Evolutionary conservation across 2,888 invertebrate species (phyloP).

Genomic region (Cheilosia soror): DNA sequence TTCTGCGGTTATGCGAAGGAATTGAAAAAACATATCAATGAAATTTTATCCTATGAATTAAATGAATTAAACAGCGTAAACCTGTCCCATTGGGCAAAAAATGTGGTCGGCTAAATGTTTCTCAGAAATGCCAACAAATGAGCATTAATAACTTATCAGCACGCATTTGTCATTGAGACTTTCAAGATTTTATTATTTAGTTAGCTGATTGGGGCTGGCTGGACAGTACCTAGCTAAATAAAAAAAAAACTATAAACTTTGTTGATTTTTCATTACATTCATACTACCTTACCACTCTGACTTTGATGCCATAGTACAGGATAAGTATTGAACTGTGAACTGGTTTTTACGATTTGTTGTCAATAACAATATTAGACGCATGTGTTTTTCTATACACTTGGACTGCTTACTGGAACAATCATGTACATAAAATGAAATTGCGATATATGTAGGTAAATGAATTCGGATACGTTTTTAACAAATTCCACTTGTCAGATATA

Average conservation of each 20-base stretch:
- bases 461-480: not conserved
- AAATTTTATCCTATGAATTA: constrained; percentile 47
- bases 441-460: not conserved
- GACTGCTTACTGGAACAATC: not conserved
- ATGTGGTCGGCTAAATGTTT: constrained; percentile 18
- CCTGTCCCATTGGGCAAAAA: constrained; percentile 50
- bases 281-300: constrained; percentile 1
- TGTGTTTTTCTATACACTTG: no score
- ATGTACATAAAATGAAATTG: no score
- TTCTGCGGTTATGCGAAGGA: constrained; percentile 44
- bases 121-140: constrained; percentile 21
- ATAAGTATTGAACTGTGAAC: constrained; percentile 12
- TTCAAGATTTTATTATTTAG: constrained; percentile 13
- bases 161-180: constrained; percentile 56
- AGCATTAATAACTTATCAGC: constrained; percentile 53
- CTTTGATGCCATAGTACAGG: not conserved
- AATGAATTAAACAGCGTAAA: constrained; percentile 62
- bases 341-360: constrained; percentile 14
- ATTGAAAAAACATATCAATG: constrained; percentile 51
- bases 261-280: constrained; percentile 62
- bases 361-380: no score
- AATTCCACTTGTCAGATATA: constrained; percentile 41
- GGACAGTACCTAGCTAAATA: constrained; percentile 25
- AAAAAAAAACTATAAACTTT: constrained; percentile 39
- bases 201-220: constrained; percentile 40